Percentiles rank a stretch among this genome's conserved stretches.
phyloP scores from a whole-genome alignment of 2,797 vertebrate genomes.

The Nannoperca obscura region DNA sequence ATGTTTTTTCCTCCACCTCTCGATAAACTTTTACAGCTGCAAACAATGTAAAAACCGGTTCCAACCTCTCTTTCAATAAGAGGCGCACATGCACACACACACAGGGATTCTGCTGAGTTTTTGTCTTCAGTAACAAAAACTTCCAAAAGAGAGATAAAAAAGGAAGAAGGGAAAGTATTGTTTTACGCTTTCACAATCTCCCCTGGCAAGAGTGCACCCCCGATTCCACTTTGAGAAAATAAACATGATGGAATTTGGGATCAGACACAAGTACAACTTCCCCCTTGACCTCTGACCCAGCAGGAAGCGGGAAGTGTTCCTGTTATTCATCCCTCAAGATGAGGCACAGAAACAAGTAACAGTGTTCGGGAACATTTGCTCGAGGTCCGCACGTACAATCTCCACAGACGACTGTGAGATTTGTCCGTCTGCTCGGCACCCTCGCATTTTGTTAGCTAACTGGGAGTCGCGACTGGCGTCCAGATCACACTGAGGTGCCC shows the following conservation, averaged over 20 bases:
- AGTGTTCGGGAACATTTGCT: constrained; percentile 1
- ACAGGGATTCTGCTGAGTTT: constrained; percentile 43
- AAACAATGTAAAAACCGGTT: constrained; percentile 32
- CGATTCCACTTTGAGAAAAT: constrained; percentile 79
- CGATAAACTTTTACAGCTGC: constrained; percentile 11
- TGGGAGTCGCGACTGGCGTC: constrained; percentile 6
- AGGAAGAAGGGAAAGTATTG: constrained; percentile 66
- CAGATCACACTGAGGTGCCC: constrained; percentile 38
- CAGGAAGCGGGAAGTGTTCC: constrained; percentile 78
- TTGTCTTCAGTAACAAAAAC: constrained; percentile 36
- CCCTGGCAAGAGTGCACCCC: constrained; percentile 49
- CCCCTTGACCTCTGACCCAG: constrained; percentile 79
- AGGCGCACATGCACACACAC: not conserved
- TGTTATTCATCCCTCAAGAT: constrained; percentile 76
- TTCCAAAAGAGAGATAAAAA: constrained; percentile 39
- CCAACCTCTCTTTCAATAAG: constrained; percentile 2
- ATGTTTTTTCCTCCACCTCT: constrained; percentile 4
- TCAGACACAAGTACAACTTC: constrained; percentile 78
- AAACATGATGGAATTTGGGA: constrained; percentile 84
- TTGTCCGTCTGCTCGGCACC: constrained; percentile 11
- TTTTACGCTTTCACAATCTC: constrained; percentile 77
- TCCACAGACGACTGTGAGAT: constrained; percentile 28
- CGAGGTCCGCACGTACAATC: constrained; percentile 17
- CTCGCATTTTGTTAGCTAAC: constrained; percentile 8
- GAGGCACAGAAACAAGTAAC: constrained; percentile 27